Conservation (phyloP, 2,888 invertebrate species). For the Carcina quercana region DNA sequence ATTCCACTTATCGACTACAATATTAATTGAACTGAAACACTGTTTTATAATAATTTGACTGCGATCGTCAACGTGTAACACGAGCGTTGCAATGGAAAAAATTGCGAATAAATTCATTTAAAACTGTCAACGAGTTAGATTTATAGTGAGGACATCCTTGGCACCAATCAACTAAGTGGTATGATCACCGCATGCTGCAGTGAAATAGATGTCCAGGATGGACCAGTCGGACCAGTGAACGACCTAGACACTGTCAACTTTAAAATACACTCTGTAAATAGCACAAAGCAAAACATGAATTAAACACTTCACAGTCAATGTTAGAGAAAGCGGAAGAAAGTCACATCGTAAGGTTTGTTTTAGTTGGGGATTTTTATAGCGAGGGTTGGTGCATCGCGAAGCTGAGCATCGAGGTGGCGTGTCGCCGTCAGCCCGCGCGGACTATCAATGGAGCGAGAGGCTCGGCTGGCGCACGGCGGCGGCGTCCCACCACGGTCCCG, state of each 20-base stretch:
- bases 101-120: slow-evolving; percentile 1
- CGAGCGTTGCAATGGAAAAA: slow-evolving; percentile 11
- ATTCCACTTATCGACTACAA: slow-evolving; percentile 43
- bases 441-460: slow-evolving; percentile 51
- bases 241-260: slow-evolving; percentile 54
- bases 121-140: slow-evolving; percentile 20
- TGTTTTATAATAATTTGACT: slow-evolving; percentile 36
- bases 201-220: slow-evolving; percentile 32
- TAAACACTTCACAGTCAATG: slow-evolving; percentile 25
- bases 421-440: slow-evolving; percentile 58
- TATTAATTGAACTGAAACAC: slow-evolving; percentile 33
- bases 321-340: slow-evolving; percentile 17
- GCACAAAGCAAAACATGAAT: no score
- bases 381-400: slow-evolving; percentile 41
- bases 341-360: slow-evolving; percentile 47
- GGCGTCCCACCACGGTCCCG: slow-evolving; percentile 19
- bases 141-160: slow-evolving; percentile 27
- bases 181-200: slow-evolving; percentile 30
- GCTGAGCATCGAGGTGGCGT: slow-evolving; percentile 41
- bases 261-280: slow-evolving; percentile 26
- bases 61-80: slow-evolving; percentile 25
- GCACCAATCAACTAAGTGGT: slow-evolving; percentile 34
- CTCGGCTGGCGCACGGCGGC: slow-evolving; percentile 20
- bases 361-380: slow-evolving; percentile 33
- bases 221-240: slow-evolving; percentile 63